phyloP scores from a whole-genome alignment of 2,113 vertebrate species.

The Peucedramus taeniatus region DNA sequence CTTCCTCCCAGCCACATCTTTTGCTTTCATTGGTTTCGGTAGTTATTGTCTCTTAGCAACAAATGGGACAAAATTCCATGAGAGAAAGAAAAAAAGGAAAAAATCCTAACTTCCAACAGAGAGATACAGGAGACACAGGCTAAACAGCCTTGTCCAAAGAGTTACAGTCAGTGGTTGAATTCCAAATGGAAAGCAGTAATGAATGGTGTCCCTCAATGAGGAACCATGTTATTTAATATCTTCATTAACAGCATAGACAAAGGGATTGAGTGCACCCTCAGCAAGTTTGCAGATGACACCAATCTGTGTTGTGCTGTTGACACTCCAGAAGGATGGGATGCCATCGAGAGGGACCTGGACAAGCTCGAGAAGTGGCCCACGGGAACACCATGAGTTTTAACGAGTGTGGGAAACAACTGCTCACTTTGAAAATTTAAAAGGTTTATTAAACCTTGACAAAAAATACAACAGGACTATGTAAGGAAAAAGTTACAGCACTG shows the following conservation, averaged over 20 bases:
- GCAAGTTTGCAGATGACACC: neutral
- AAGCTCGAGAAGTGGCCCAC: neutral
- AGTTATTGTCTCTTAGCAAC: neutral
- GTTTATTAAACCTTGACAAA: neutral
- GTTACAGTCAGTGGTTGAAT: neutral
- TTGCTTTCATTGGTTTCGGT: neutral
- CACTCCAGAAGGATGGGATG: neutral
- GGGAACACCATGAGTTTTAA: neutral
- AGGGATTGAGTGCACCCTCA: neutral
- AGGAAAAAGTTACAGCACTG: neutral
- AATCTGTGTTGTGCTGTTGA: neutral
- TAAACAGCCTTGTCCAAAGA: neutral
- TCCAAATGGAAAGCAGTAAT: neutral
- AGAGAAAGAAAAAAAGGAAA: neutral
- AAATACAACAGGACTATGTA: neutral
- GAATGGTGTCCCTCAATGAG: neutral
- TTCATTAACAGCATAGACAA: neutral
- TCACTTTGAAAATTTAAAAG: neutral
- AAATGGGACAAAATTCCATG: neutral
- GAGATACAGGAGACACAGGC: neutral
- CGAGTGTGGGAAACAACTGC: neutral
- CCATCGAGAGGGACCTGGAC: neutral
- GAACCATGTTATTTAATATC: neutral
- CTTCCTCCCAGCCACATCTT: neutral
- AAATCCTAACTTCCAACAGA: neutral